Conservation (phyloP, 2,888 invertebrate genomes). For the Drosophila aldrichi region DNA sequence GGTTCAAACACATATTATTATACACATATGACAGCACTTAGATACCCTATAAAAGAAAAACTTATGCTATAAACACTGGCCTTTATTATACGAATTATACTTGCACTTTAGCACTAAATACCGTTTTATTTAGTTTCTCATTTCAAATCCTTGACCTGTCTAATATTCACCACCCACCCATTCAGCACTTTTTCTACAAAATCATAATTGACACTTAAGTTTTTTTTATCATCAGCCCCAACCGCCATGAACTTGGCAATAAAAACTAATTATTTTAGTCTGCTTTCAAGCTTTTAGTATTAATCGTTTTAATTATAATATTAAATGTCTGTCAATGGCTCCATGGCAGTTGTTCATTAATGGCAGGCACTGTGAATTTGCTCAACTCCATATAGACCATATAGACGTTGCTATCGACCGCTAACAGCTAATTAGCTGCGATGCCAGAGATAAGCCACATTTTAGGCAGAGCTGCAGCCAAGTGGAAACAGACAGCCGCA, state of each 20-base stretch:
- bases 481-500: conserved; percentile 23
- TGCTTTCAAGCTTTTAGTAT: neutral
- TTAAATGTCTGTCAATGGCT: conserved; percentile 13
- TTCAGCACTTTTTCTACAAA: neutral
- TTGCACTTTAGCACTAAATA: too few species aligned
- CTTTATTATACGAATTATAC: too few species aligned
- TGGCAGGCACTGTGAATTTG: conserved; percentile 8
- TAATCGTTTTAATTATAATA: conserved; percentile 3
- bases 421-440: conserved; percentile 33
- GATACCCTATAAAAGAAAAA: too few species aligned
- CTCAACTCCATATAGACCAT: conserved; percentile 13
- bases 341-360: conserved; percentile 17
- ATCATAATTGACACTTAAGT: too few species aligned
- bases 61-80: too few species aligned
- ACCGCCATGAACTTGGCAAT: neutral
- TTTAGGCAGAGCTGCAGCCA: neutral
- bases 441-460: conserved; percentile 23
- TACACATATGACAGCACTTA: too few species aligned
- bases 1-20: too few species aligned
- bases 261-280: neutral
- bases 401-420: conserved; percentile 6
- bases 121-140: too few species aligned
- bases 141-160: too few species aligned
- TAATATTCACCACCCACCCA: neutral
- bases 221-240: neutral